Evolutionary conservation across 2,888 invertebrate species (phyloP).

Genomic region (Drosophila seclusa): DNA sequence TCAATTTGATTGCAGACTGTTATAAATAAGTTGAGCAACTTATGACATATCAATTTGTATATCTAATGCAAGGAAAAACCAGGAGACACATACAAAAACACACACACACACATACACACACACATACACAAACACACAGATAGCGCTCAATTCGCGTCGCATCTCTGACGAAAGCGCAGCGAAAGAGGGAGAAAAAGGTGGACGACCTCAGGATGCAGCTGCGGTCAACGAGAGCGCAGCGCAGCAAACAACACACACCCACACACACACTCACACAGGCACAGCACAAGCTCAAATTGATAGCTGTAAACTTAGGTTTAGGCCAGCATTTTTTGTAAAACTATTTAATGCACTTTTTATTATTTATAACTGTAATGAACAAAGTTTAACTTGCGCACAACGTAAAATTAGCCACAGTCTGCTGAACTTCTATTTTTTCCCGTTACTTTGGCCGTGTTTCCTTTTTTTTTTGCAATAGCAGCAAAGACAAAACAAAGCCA

Average conservation of each 20-base stretch:
- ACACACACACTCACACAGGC: slow-evolving; percentile 1
- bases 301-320: not conserved
- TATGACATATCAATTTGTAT: slow-evolving; percentile 9
- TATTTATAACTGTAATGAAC: slow-evolving; percentile 22
- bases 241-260: slow-evolving; percentile 7
- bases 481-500: slow-evolving; percentile 44
- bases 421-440: slow-evolving; percentile 40
- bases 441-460: slow-evolving; percentile 6
- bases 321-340: slow-evolving; percentile 9
- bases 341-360: slow-evolving; percentile 20
- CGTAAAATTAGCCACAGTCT: slow-evolving; percentile 59
- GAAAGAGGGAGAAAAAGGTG: slow-evolving; percentile 59
- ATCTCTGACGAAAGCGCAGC: slow-evolving; percentile 57
- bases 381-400: not conserved
- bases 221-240: slow-evolving; percentile 30
- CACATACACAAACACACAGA: slow-evolving; percentile 1
- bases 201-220: slow-evolving; percentile 66
- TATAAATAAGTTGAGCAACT: slow-evolving; percentile 3
- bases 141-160: slow-evolving; percentile 1
- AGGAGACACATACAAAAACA: slow-evolving; percentile 5
- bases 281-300: not conserved
- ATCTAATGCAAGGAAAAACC: slow-evolving; percentile 13
- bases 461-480: not conserved
- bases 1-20: slow-evolving; percentile 24
- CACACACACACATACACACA: not conserved